phyloP scores from a whole-genome alignment of 2,797 vertebrate genomes.

The Acipenser oxyrinchus region DNA sequence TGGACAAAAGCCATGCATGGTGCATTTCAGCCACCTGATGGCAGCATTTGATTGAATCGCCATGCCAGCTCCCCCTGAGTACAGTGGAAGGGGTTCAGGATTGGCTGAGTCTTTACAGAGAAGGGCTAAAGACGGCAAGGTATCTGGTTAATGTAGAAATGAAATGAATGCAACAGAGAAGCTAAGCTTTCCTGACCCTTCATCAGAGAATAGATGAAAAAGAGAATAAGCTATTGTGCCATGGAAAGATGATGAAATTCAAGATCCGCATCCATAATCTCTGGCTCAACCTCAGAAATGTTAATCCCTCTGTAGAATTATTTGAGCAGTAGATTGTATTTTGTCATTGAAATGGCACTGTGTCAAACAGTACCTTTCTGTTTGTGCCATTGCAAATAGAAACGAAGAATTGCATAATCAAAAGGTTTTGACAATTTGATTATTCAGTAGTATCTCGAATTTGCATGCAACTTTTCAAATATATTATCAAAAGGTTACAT shows the following conservation, averaged over 20 bases:
- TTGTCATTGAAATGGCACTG: conserved; percentile 92
- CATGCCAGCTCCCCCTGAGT: conserved; percentile 37
- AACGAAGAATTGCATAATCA: conserved; percentile 57
- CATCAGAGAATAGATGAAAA: conserved; percentile 79
- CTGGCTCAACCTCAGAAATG: conserved; percentile 77
- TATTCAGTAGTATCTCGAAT: conserved; percentile 63
- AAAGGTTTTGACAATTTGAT: conserved; percentile 46
- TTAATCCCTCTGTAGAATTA: conserved; percentile 95
- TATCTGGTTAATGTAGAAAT: conserved; percentile 73
- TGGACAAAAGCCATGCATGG: conserved; percentile 31
- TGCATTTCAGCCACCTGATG: conserved; percentile 62
- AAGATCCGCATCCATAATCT: conserved; percentile 89
- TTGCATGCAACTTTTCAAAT: conserved; percentile 61
- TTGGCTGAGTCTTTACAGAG: conserved; percentile 56
- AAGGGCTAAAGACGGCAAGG: conserved; percentile 62
- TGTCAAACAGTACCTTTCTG: conserved; percentile 87
- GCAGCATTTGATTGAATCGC: conserved; percentile 64
- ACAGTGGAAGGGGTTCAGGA: conserved; percentile 30
- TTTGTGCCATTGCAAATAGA: conserved; percentile 50
- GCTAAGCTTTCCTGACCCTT: conserved; percentile 92
- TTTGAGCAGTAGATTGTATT: conserved; percentile 92
- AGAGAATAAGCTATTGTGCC: conserved; percentile 90
- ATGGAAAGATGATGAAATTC: conserved; percentile 91
- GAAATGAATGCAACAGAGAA: conserved; percentile 77
- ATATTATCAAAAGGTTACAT: conserved; percentile 64